Base-by-base conservation (phyloP, 92 coral and sea anemone species). In the Pocillopora grandis region DNA sequence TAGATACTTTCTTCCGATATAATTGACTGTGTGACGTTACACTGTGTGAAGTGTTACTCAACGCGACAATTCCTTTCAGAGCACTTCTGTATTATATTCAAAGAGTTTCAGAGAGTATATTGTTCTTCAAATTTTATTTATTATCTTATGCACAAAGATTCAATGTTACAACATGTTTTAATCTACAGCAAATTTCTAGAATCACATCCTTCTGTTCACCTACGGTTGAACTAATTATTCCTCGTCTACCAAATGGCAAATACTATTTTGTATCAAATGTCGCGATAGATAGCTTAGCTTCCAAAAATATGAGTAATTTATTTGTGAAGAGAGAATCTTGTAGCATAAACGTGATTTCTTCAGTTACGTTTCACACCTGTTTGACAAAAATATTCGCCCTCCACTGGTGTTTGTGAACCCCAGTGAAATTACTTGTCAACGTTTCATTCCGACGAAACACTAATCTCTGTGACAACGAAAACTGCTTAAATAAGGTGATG, bases 61-160 rank as follows among this genome's bases (percentile, higher is more conserved):
- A 18, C 58, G 3, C 17, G 9, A 17, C 57, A 56, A 14, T 16
- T 6, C 19, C 31, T 55, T 76, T 58, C 48, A 15, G 31, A 27
- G 6, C 37, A 79, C 75, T 55, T 16, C 15, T 66, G 55, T 80
- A 80, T 16, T 57, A 68, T 21, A 31, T 16, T 14, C 37, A 76
- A 15, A 31, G 23, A 66, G 10, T 66, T 62, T 27, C 13, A 49
- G 10, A 68, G 67, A 69, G 58, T 80, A 33, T 69, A 68, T 57
- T 55, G 20, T 55, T 67, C 19, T 68, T 48, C 52, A 42, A 35
- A 31, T 49, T 27, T 58, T 80, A 80, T 80, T 80, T 80, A 80
- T 80, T 62, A 42, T 42, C 52, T 66, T 18, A 77, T 31, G 62
- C 80, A 19, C 70, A 42, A 35, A 69, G 4, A 10, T 37, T 58